Percentiles rank a stretch among this genome's conserved stretches.
These are phyloP conservation scores for Acomys russatus DNA, from an alignment of 2,797 vertebrate genomes.

Conservation along the genomic window DNA sequence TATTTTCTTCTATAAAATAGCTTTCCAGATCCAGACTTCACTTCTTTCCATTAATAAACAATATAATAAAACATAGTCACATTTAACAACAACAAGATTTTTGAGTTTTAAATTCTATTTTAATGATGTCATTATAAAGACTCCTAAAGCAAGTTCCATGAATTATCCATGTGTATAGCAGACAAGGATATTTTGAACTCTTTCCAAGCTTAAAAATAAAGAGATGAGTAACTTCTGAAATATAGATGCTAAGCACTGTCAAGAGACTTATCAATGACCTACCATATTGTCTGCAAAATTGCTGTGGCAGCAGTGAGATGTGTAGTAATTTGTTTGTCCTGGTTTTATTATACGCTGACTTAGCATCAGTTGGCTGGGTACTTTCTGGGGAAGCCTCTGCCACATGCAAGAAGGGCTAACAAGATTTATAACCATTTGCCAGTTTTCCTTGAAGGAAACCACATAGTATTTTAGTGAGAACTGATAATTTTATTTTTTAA, in stretches of 20 bases:
- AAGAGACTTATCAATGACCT: background rate
- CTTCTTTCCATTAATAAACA: background rate
- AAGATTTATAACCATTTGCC: background rate
- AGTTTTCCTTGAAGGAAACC: background rate
- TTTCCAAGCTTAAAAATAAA: background rate
- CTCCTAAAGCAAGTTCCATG: background rate
- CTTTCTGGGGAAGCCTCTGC: background rate
- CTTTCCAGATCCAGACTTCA: background rate
- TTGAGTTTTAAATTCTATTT: background rate
- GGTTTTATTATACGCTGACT: background rate
- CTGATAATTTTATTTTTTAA: background rate
- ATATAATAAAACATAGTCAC: background rate
- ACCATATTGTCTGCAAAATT: background rate
- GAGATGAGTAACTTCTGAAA: background rate
- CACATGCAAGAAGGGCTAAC: background rate
- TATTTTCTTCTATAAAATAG: slow-evolving; percentile 24
- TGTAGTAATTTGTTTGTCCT: background rate
- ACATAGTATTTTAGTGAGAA: background rate
- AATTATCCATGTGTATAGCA: background rate
- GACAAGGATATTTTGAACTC: background rate
- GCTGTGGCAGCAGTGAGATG: background rate
- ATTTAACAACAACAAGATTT: background rate
- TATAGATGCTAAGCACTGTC: background rate
- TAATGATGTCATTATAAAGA: background rate
- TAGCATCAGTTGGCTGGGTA: background rate